A percentile compares a stretch with the other conserved stretches of the same genome.
Conservation (phyloP, 1,140 invertebrate species). For the Hesperophylax magnus region DNA sequence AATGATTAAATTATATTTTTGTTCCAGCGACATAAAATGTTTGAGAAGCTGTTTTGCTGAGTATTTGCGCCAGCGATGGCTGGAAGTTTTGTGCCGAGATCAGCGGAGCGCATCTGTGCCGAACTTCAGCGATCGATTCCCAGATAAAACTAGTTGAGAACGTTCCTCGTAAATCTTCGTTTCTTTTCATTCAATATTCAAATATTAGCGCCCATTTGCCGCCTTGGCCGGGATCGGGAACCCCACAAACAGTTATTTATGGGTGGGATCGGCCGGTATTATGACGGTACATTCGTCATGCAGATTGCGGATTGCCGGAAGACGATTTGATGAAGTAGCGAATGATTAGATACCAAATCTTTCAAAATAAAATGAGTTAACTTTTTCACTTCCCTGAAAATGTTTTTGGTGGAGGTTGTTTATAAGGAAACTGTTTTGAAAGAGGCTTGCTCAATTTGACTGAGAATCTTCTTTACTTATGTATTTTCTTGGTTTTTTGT, state of each 20-base stretch:
- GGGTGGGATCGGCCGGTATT: background rate
- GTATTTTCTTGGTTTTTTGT: no score
- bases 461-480: no score
- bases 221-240: background rate
- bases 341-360: no score
- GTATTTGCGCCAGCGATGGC: slow-evolving; percentile 7
- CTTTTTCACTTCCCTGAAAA: no score
- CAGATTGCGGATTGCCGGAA: background rate
- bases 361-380: no score
- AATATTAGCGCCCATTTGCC: slow-evolving; percentile 29
- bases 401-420: no score
- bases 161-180: slow-evolving; percentile 27
- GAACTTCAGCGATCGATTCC: slow-evolving; percentile 31
- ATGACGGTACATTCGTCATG: no score
- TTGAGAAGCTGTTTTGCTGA: background rate
- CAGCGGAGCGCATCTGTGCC: slow-evolving; percentile 32
- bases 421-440: no score
- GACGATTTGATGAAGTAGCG: background rate
- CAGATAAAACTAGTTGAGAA: slow-evolving; percentile 34
- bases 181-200: slow-evolving; percentile 33
- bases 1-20: no score
- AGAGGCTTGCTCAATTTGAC: no score
- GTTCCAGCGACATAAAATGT: background rate
- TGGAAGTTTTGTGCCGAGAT: slow-evolving; percentile 29
- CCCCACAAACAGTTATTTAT: background rate